A percentile compares a stretch with the other conserved stretches of the same genome.
Conservation (phyloP, 1,140 invertebrate species). For the Rhopalosiphum maidis region DNA sequence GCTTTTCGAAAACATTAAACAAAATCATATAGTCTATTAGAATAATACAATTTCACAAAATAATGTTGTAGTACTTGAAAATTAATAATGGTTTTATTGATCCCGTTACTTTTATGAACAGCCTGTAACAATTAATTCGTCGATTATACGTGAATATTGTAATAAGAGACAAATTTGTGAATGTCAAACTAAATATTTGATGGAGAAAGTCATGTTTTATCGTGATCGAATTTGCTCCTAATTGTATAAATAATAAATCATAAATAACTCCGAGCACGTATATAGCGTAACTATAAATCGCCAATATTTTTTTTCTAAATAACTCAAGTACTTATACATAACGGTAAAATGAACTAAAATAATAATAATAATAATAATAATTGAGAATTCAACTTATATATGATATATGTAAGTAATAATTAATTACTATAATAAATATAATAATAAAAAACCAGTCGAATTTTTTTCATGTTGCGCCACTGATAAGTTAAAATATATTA, state of each 20-base stretch:
- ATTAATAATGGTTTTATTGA: constrained; percentile 30
- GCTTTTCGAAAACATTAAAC: neutral
- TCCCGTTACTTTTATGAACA: neutral
- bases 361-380: neutral
- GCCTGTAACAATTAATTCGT: neutral
- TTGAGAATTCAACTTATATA: neutral
- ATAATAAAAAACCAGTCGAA: neutral
- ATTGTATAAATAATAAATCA: neutral
- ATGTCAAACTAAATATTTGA: neutral
- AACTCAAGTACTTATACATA: neutral
- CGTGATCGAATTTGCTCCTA: neutral
- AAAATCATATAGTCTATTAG: neutral
- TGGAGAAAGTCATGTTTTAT: neutral
- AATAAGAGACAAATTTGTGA: neutral
- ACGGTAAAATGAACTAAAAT: neutral
- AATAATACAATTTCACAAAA: neutral
- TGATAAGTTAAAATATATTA: neutral
- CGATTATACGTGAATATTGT: neutral
- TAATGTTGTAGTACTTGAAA: neutral
- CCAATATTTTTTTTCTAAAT: neutral
- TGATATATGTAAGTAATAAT: neutral
- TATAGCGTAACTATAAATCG: neutral
- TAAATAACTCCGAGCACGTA: neutral
- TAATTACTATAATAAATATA: neutral
- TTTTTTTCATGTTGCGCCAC: constrained; percentile 7